Percentiles rank a stretch among this genome's conserved stretches.
Conservation (phyloP, 2,113 vertebrate genomes). For the Microtus pennsylvanicus region DNA sequence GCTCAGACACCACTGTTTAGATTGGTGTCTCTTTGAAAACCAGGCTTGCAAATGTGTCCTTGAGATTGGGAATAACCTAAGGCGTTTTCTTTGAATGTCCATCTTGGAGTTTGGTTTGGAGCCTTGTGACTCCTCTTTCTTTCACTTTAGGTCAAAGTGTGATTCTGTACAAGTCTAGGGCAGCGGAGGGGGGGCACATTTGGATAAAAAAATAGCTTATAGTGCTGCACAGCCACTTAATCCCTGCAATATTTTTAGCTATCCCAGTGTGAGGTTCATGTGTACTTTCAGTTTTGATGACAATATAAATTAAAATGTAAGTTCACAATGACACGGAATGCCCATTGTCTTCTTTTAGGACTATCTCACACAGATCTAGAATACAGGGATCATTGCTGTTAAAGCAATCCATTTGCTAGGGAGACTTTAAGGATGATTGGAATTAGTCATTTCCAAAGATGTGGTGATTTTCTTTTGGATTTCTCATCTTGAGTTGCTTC, state of each 20-base stretch:
- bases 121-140: constrained; percentile 22
- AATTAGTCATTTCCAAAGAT: background rate
- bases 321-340: constrained; percentile 14
- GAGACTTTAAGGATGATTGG: background rate
- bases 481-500: constrained; percentile 54
- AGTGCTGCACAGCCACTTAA: background rate
- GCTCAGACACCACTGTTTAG: background rate
- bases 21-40: background rate
- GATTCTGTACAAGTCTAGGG: background rate
- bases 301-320: background rate
- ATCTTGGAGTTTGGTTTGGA: constrained; percentile 23
- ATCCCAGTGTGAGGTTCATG: constrained; percentile 22
- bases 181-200: background rate
- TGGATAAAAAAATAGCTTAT: background rate
- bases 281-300: constrained; percentile 33
- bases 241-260: constrained; percentile 43
- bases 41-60: constrained; percentile 12
- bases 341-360: background rate
- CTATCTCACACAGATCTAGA: background rate
- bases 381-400: background rate
- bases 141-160: background rate
- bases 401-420: background rate
- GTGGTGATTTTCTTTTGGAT: background rate
- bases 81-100: constrained; percentile 11
- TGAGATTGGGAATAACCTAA: background rate